Evolutionary conservation across 2,888 invertebrate species (phyloP), one percentile per base, ranked within the genome.

Genomic region (Campoplex capitator): DNA sequence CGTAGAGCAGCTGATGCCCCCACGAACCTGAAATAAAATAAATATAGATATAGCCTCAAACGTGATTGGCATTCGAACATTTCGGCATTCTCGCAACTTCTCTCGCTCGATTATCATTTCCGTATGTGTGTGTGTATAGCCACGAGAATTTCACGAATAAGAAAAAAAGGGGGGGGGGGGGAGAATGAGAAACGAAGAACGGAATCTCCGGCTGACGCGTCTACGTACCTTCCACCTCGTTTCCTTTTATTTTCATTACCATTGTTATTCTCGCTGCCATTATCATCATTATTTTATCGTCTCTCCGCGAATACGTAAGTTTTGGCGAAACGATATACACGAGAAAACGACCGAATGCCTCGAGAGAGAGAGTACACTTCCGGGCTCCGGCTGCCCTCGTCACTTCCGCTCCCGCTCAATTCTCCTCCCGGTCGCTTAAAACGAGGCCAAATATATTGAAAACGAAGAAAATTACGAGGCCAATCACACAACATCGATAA

Each of bases 391-490:
- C 91, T 91, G 91, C 89, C 88, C 88, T 90, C 88, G 85, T 90
- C 87, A 91, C 91, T 92, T 93, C 92, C 92, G 92, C 89, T 89
- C 90, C 91, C 90, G 91, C 91, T 93, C 92, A 91, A 89, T 90
- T 83, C 35, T 38, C 82, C 35, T 38, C 78, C 0, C 23, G 23
- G 77, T 35, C 16, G 86, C 88, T 88, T 88, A 84, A 75, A 80
- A 84, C 74, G 68, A 42, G 54, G 68, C 23, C 74, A 54, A 78
- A 48, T 45, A 51, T 42, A 48, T 82, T 56, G 16, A 56, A 84
- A 78, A 32, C 32, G 38, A 56, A n/a, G 56, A 23, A 38, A 62
- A 74, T 71, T 51, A 51, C 51, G 71, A 35, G 18, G 18, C 32
- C 51, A 2, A n/a, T 3, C 51, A 51, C 3, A n/a, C 7, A 28